phyloP scores from a whole-genome alignment of 2,113 vertebrate genomes.

The Agapornis roseicollis region DNA sequence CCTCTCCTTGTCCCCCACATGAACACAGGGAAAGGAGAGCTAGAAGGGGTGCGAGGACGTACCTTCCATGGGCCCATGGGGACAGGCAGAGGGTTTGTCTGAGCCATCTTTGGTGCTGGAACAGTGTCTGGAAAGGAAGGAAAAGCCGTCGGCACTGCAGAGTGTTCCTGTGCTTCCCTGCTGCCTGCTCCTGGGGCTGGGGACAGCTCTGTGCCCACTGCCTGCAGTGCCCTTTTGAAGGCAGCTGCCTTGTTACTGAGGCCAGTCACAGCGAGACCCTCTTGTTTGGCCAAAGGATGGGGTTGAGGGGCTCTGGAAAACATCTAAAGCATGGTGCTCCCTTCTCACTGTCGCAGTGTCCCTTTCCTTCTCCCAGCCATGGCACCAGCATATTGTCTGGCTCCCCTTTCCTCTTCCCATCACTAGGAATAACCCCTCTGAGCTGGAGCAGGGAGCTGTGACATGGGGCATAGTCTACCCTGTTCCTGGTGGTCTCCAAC shows the following conservation, averaged over 20 bases:
- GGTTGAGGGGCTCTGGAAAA: background rate
- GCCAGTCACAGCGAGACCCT: fast-evolving
- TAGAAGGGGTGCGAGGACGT: background rate
- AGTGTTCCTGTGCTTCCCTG: background rate
- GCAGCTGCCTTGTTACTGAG: background rate
- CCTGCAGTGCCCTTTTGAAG: fast-evolving
- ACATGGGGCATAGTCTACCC: fast-evolving
- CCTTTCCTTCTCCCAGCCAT: background rate
- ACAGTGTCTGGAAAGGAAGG: slow-evolving; percentile 67
- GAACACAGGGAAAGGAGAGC: background rate
- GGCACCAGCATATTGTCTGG: fast-evolving
- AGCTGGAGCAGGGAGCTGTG: background rate
- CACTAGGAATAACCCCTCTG: background rate
- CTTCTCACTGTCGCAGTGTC: fast-evolving
- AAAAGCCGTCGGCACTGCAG: background rate
- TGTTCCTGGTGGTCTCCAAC: background rate
- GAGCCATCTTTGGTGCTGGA: slow-evolving; percentile 84
- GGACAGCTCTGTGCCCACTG: fast-evolving
- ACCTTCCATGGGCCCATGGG: slow-evolving; percentile 93
- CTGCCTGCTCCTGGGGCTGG: background rate
- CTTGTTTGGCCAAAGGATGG: background rate
- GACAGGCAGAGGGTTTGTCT: slow-evolving; percentile 86
- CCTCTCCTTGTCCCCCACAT: background rate
- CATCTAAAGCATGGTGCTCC: background rate
- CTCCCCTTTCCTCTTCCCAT: background rate